These are phyloP conservation scores for Trematomus loennbergii DNA, from an alignment of 2,113 vertebrate genomes.

Conservation along the genomic window DNA sequence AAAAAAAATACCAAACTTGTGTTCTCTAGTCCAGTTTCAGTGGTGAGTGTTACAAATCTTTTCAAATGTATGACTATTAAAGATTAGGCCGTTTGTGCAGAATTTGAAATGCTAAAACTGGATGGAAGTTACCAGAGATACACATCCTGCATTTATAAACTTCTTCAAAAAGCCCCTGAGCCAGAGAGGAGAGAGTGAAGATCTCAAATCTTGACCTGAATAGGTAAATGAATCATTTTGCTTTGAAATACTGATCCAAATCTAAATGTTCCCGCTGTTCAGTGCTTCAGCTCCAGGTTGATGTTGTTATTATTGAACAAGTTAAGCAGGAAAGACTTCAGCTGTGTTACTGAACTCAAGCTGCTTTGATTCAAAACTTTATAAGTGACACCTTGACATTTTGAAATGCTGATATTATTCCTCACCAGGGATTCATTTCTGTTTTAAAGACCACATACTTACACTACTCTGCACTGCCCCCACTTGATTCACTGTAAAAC, in stretches of 20 bases:
- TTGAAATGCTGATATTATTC: conserved; percentile 27
- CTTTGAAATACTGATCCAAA: not conserved
- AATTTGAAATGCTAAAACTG: not conserved
- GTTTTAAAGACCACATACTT: not conserved
- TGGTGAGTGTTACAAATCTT: not conserved
- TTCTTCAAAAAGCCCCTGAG: not conserved
- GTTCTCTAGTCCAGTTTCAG: not conserved
- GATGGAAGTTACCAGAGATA: conserved; percentile 17
- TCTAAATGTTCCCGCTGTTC: not conserved
- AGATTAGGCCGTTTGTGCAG: not conserved
- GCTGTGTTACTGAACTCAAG: not conserved
- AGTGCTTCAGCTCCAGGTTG: conserved; percentile 1
- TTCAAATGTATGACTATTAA: not conserved
- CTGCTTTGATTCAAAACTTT: not conserved
- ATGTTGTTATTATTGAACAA: not conserved
- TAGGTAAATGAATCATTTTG: not conserved
- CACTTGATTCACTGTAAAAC: conserved; percentile 2
- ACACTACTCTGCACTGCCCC: not conserved
- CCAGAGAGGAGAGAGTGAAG: not conserved
- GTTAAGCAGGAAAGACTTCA: conserved; percentile 3
- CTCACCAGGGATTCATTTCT: no score
- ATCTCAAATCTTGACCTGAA: not conserved
- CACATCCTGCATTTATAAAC: not conserved
- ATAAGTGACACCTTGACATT: conserved; percentile 36
- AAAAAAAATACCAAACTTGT: not conserved